Percentiles rank a stretch among this genome's conserved stretches.
Evolutionary conservation across 2,113 vertebrate genomes (phyloP).

Genomic region (Chinchilla lanigera): DNA sequence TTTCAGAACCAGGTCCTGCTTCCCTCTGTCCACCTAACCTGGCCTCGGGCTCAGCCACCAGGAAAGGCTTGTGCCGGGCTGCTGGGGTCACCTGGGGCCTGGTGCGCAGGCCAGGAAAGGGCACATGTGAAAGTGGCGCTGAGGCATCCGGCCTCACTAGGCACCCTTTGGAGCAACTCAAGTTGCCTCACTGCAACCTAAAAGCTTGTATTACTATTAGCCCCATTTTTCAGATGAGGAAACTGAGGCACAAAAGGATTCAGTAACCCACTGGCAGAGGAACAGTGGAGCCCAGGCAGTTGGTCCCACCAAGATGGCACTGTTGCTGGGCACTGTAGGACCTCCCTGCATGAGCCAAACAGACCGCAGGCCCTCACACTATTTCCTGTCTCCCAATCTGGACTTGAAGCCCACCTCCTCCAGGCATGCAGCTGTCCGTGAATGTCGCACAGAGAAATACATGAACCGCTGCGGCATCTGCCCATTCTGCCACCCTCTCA

Average conservation of each 20-base stretch:
- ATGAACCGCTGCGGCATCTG: neutral
- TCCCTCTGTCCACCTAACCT: fast-evolving
- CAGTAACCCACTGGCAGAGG: neutral
- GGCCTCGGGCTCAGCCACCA: neutral
- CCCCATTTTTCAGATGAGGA: neutral
- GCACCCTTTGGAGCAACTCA: neutral
- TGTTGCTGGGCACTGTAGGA: neutral
- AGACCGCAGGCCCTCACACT: fast-evolving
- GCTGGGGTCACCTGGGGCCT: neutral
- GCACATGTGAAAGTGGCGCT: neutral
- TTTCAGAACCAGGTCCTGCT: neutral
- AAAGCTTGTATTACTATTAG: fast-evolving
- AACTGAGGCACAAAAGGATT: neutral
- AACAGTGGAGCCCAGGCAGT: fast-evolving
- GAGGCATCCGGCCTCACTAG: fast-evolving
- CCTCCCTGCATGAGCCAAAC: neutral
- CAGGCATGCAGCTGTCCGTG: neutral
- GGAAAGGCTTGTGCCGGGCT: neutral
- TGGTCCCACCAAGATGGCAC: neutral
- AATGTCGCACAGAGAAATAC: neutral
- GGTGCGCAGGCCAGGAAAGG: neutral
- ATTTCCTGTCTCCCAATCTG: neutral
- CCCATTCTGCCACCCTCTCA: neutral
- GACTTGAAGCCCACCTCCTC: fast-evolving
- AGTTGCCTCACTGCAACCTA: fast-evolving